phyloP scores from a whole-genome alignment of 2,888 invertebrate species.

The Vanessa cardui region DNA sequence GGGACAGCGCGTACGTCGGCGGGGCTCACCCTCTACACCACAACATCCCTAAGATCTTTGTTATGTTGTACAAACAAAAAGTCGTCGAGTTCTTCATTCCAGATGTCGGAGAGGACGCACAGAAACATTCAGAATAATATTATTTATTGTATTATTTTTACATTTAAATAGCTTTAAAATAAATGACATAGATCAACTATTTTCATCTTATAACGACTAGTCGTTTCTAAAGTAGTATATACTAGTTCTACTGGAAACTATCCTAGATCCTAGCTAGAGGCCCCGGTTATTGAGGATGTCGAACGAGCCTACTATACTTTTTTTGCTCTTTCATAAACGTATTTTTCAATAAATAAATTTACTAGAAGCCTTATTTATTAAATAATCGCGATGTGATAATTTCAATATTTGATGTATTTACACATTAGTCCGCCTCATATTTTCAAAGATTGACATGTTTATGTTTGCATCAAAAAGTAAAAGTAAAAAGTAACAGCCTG shows the following conservation, averaged over 20 bases:
- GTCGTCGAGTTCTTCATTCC: slow-evolving; percentile 53
- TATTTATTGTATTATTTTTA: not conserved
- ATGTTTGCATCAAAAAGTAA: too few species aligned
- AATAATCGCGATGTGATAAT: too few species aligned
- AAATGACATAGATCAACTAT: too few species aligned
- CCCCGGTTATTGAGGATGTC: not conserved
- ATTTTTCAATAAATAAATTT: slow-evolving; percentile 3
- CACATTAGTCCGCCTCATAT: too few species aligned
- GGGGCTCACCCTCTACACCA: slow-evolving; percentile 53
- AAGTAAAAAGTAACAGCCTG: too few species aligned
- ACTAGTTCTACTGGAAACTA: too few species aligned
- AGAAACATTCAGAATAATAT: slow-evolving; percentile 6
- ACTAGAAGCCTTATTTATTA: not conserved
- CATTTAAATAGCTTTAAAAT: not conserved
- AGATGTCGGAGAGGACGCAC: slow-evolving; percentile 41
- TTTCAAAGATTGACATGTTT: too few species aligned
- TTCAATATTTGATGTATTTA: too few species aligned
- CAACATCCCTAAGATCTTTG: slow-evolving; percentile 48
- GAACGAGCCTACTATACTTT: not conserved
- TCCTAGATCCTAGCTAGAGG: too few species aligned
- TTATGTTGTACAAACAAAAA: slow-evolving; percentile 47
- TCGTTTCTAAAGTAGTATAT: too few species aligned
- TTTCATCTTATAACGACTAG: not conserved
- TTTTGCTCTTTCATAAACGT: not conserved
- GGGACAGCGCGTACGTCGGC: slow-evolving; percentile 43